A percentile compares a stretch with the other conserved stretches of the same genome.
Evolutionary conservation across 92 coral and sea anemone species (phyloP).

Genomic region (Pocillopora meandrina): DNA sequence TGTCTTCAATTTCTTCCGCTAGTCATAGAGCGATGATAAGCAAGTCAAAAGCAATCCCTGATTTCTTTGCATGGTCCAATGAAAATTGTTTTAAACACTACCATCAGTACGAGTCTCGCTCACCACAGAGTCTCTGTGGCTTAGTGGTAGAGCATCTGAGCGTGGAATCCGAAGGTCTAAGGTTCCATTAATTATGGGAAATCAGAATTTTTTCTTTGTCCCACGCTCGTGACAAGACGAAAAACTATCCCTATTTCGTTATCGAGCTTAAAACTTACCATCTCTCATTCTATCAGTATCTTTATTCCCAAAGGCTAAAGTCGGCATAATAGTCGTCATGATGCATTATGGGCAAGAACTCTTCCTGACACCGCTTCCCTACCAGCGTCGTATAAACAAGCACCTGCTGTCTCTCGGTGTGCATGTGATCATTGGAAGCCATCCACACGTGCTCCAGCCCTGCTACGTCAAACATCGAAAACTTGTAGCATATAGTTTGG

Average conservation of each 20-base stretch:
- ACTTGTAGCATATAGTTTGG: conserved; percentile 57
- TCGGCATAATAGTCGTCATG: conserved; percentile 55
- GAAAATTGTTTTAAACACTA: too few species aligned
- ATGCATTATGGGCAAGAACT: conserved; percentile 72
- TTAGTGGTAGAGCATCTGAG: too few species aligned
- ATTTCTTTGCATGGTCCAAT: too few species aligned
- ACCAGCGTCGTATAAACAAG: conserved; percentile 32
- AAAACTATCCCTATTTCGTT: neutral
- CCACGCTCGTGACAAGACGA: neutral
- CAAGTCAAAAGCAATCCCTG: too few species aligned
- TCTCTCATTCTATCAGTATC: neutral
- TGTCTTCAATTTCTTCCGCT: too few species aligned
- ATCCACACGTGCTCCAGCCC: conserved; percentile 58
- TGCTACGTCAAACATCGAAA: conserved; percentile 37
- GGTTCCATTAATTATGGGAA: too few species aligned
- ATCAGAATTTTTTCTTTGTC: too few species aligned
- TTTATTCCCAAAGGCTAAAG: conserved; percentile 1
- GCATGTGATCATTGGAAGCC: conserved; percentile 58
- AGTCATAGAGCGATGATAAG: too few species aligned
- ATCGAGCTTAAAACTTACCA: neutral
- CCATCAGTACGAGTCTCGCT: too few species aligned
- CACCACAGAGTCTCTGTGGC: too few species aligned
- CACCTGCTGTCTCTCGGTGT: conserved; percentile 60
- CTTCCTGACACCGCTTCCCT: conserved; percentile 4
- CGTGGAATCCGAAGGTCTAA: too few species aligned